Percentiles rank a stretch among this genome's conserved stretches.
These are phyloP conservation scores for Paradisaea rubra DNA, from an alignment of 2,113 vertebrate species.

Conservation along the genomic window DNA sequence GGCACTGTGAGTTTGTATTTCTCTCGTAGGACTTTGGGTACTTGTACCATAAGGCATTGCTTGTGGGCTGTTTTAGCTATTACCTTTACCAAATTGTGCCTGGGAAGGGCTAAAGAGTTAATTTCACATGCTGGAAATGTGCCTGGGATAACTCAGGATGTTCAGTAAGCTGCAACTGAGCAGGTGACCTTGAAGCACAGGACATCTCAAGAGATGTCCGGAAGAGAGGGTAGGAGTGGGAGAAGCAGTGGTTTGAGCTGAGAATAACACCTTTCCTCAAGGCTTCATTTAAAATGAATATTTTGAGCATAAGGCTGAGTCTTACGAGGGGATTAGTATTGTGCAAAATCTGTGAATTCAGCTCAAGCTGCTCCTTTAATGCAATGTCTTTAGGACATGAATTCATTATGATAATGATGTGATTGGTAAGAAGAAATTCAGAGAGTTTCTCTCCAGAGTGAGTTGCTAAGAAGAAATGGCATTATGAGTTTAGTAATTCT, in stretches of 20 bases:
- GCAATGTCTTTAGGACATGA: constrained; percentile 44
- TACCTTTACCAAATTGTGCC: neutral
- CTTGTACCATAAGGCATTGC: neutral
- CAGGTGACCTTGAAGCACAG: neutral
- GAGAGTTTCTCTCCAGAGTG: constrained; percentile 21
- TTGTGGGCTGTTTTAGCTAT: neutral
- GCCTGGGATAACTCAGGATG: accelerated
- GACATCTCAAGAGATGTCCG: neutral
- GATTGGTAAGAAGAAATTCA: constrained; percentile 46
- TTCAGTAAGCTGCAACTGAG: neutral
- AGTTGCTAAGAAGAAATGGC: neutral
- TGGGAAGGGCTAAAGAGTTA: neutral
- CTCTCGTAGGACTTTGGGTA: neutral
- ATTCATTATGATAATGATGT: constrained; percentile 45
- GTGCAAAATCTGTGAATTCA: constrained; percentile 42
- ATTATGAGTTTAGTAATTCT: neutral
- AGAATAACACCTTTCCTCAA: neutral
- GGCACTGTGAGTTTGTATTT: neutral
- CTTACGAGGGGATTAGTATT: neutral
- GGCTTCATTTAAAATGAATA: neutral
- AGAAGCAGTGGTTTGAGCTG: neutral
- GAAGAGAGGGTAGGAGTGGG: neutral
- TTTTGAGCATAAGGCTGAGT: constrained; percentile 5
- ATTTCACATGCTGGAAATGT: neutral
- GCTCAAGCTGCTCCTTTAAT: neutral